Percentiles rank a stretch among this genome's conserved stretches.
phyloP scores from a whole-genome alignment of 2,888 invertebrate species.

The Asteroscopus sphinx region DNA sequence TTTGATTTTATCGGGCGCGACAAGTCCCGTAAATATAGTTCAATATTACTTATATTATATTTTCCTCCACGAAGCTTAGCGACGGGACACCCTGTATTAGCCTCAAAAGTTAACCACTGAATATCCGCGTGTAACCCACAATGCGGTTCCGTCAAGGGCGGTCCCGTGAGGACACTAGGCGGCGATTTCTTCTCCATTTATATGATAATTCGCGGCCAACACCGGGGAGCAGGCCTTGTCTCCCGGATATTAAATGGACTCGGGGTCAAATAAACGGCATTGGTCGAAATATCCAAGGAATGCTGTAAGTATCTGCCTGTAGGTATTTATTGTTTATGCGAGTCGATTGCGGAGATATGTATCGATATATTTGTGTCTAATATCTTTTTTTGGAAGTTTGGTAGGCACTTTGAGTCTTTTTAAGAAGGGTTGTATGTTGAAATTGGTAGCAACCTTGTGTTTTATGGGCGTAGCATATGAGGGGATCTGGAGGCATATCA shows the following conservation, averaged over 20 bases:
- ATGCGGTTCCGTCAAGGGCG: slow-evolving; percentile 41
- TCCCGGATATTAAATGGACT: slow-evolving; percentile 63
- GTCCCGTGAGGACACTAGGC: slow-evolving; percentile 48
- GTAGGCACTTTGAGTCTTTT: too few relatives aligned
- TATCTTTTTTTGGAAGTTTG: background rate
- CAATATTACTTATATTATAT: too few relatives aligned
- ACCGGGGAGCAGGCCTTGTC: slow-evolving; percentile 48
- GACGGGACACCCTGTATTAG: too few relatives aligned
- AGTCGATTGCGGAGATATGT: slow-evolving; percentile 14
- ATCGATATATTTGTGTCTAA: slow-evolving; percentile 4
- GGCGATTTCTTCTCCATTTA: slow-evolving; percentile 69
- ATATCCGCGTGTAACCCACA: slow-evolving; percentile 33
- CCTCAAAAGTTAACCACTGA: slow-evolving; percentile 47
- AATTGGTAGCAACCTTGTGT: too few relatives aligned
- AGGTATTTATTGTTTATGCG: slow-evolving; percentile 25
- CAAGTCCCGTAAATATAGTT: too few relatives aligned
- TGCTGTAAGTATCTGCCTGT: slow-evolving; percentile 19
- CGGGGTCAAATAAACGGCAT: slow-evolving; percentile 44
- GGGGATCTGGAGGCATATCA: too few relatives aligned
- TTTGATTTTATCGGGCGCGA: too few relatives aligned
- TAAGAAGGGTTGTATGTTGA: too few relatives aligned
- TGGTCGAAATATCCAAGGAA: slow-evolving; percentile 38
- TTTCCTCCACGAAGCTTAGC: too few relatives aligned
- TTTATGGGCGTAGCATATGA: too few relatives aligned
- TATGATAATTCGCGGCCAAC: slow-evolving; percentile 68